phyloP scores from a whole-genome alignment of 53 echinoderm and acorn worm genomes.

The Paracentrotus lividus region DNA sequence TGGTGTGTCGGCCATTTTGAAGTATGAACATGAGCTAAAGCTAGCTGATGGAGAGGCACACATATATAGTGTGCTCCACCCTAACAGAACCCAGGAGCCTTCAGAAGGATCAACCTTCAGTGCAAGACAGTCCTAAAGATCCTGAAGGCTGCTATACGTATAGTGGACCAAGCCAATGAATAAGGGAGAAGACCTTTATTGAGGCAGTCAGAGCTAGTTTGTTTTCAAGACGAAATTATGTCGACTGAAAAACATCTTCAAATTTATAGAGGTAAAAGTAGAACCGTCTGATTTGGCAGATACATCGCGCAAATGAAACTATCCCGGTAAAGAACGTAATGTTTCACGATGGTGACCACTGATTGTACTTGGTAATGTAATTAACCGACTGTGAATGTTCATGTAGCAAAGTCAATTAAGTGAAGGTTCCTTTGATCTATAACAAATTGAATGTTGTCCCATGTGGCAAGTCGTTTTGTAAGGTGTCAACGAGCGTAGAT shows the following conservation, averaged over 20 bases:
- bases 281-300: background rate
- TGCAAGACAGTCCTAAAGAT: too few relatives aligned
- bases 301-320: background rate
- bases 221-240: background rate
- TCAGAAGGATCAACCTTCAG: too few relatives aligned
- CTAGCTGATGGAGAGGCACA: too few relatives aligned
- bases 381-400: background rate
- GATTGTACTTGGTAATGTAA: background rate
- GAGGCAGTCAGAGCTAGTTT: too few relatives aligned
- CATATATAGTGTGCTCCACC: too few relatives aligned
- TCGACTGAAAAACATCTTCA: background rate
- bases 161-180: too few relatives aligned
- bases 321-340: background rate
- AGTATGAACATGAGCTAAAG: background rate
- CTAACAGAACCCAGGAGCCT: too few relatives aligned
- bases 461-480: background rate
- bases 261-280: background rate
- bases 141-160: too few relatives aligned
- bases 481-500: background rate
- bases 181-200: too few relatives aligned
- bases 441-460: slow-evolving; percentile 15
- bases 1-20: slow-evolving; percentile 26
- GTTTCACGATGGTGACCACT: background rate
- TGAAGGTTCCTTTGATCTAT: background rate
- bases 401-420: background rate